These are phyloP conservation scores for Pollachius pollachius DNA, from an alignment of 2,113 vertebrate genomes.

Conservation along the genomic window DNA sequence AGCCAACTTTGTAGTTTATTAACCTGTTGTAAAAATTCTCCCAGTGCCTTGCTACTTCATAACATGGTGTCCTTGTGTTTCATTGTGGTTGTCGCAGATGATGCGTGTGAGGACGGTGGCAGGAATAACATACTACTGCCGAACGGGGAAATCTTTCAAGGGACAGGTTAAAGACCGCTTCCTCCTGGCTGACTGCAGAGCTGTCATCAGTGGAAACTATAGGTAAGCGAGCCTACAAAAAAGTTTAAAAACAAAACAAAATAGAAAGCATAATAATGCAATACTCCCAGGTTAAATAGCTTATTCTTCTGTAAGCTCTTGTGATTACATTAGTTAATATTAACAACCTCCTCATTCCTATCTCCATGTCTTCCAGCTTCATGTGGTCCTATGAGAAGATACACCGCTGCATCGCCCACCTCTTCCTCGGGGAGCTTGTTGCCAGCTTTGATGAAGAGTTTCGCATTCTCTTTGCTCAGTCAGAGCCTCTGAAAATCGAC, in stretches of 20 bases:
- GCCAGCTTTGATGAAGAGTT: conserved; percentile 96
- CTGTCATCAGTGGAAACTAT: conserved; percentile 95
- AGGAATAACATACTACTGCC: conserved; percentile 90
- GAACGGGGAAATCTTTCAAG: conserved; percentile 92
- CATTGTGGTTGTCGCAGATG: conserved; percentile 75
- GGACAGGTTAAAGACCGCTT: conserved; percentile 96
- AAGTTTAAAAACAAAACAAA: too few relatives aligned
- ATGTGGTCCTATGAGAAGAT: conserved; percentile 99
- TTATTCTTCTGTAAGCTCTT: conserved; percentile 1
- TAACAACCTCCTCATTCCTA: conserved; percentile 5
- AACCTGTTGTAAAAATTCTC: too few relatives aligned
- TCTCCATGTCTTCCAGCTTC: conserved; percentile 77
- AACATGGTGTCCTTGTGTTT: not conserved
- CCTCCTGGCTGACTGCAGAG: conserved; percentile 88
- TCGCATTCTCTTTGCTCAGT: conserved; percentile 93
- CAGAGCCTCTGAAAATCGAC: conserved; percentile 86
- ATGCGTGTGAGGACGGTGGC: conserved; percentile 91
- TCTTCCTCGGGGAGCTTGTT: conserved; percentile 94
- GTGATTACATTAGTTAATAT: not conserved
- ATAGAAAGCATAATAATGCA: not conserved
- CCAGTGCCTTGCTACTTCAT: not conserved
- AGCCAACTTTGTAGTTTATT: not conserved
- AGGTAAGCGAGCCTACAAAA: conserved; percentile 72
- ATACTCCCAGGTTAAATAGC: not conserved
- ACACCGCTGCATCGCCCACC: conserved; percentile 93